phyloP scores from a whole-genome alignment of 1,140 invertebrate species.

The Neodiprion fabricii region DNA sequence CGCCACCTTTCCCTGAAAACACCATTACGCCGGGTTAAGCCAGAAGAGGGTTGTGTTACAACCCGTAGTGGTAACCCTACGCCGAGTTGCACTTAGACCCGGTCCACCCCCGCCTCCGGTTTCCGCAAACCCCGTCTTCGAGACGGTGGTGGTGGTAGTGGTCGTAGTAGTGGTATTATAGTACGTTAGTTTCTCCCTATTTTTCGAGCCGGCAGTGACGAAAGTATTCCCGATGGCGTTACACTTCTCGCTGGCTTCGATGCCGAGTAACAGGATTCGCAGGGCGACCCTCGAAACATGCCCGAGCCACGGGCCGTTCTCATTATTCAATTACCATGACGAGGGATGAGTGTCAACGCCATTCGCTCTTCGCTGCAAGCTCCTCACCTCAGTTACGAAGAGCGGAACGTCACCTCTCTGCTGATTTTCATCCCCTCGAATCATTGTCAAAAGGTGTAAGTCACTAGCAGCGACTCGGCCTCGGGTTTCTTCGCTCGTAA shows the following conservation, averaged over 20 bases:
- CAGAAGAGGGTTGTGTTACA: slow-evolving; percentile 40
- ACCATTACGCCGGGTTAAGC: slow-evolving; percentile 34
- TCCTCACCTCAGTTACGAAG: no score
- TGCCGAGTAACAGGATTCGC: slow-evolving; percentile 25
- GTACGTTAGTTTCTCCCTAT: no score
- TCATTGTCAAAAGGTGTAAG: no score
- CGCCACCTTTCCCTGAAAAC: slow-evolving; percentile 30
- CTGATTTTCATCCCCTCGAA: no score
- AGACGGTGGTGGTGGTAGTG: background rate
- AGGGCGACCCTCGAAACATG: background rate
- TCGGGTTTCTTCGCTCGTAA: no score
- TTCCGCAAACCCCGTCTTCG: slow-evolving; percentile 16
- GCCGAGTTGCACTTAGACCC: slow-evolving; percentile 40
- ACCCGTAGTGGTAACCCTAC: slow-evolving; percentile 44
- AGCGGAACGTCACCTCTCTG: no score
- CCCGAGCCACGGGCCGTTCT: background rate
- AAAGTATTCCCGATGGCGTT: slow-evolving; percentile 46
- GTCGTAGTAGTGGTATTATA: no score
- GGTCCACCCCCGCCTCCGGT: slow-evolving; percentile 20
- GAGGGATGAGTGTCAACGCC: no score
- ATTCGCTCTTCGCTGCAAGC: no score
- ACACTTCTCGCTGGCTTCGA: slow-evolving; percentile 24
- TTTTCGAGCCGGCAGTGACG: slow-evolving; percentile 22
- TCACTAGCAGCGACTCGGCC: no score
- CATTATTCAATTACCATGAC: slow-evolving; percentile 21